phyloP scores from a whole-genome alignment of 2,888 invertebrate genomes.

The Chrysodeixis includens region DNA sequence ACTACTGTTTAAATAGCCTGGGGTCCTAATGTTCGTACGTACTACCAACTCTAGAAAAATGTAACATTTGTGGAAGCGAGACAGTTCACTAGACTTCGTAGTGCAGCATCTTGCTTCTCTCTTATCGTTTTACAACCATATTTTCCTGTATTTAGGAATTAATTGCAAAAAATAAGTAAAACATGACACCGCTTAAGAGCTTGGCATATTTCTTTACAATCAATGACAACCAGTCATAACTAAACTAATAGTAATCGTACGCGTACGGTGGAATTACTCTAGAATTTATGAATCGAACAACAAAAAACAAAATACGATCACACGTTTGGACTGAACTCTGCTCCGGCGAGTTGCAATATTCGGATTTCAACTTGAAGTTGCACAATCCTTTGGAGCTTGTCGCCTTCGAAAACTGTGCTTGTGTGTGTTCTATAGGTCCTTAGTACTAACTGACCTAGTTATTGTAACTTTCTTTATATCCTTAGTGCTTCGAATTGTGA shows the following conservation, averaged over 20 bases:
- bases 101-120: too few species aligned
- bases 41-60: too few species aligned
- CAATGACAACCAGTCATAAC: conserved; percentile 25
- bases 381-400: conserved; percentile 39
- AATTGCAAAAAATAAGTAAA: neutral
- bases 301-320: conserved; percentile 26
- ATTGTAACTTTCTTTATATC: neutral
- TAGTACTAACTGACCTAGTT: conserved; percentile 32
- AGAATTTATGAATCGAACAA: conserved; percentile 13
- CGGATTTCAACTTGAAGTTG: conserved; percentile 29
- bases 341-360: conserved; percentile 23
- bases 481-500: neutral
- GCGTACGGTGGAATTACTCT: conserved; percentile 7
- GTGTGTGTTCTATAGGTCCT: conserved; percentile 29
- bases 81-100: too few species aligned
- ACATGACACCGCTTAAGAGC: conserved; percentile 15
- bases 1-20: too few species aligned
- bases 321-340: conserved; percentile 20
- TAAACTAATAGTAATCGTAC: conserved; percentile 1
- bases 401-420: conserved; percentile 40
- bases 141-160: neutral
- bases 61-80: too few species aligned
- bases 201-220: conserved; percentile 25
- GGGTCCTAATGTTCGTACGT: too few species aligned
- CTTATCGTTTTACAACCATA: too few species aligned